These are phyloP conservation scores for Bujurquina vittata DNA, from an alignment of 2,113 vertebrate species.

Conservation along the genomic window DNA sequence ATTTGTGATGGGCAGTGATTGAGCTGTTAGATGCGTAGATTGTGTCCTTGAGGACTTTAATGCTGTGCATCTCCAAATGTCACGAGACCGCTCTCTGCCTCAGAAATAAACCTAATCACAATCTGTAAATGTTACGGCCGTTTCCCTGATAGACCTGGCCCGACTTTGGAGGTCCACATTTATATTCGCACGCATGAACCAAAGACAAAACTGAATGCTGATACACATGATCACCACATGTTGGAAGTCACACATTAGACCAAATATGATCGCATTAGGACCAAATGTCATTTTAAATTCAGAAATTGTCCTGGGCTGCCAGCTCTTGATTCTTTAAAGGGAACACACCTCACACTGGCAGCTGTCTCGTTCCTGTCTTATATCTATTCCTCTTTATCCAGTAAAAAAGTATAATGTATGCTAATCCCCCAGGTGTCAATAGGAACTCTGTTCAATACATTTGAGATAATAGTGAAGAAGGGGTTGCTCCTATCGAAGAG, in stretches of 20 bases:
- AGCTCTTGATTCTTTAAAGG: conserved; percentile 9
- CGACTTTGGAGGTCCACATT: conserved; percentile 65
- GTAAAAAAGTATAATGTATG: conserved; percentile 81
- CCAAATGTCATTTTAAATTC: conserved; percentile 5
- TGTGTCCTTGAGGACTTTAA: conserved; percentile 71
- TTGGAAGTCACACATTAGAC: conserved; percentile 15
- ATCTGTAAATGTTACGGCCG: conserved; percentile 83
- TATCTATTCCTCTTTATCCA: conserved; percentile 65
- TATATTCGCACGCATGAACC: conserved; percentile 80
- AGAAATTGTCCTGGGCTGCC: neutral
- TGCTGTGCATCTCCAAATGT: conserved; percentile 70
- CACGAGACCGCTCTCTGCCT: conserved; percentile 65
- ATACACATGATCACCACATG: conserved; percentile 30
- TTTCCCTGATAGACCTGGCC: conserved; percentile 69
- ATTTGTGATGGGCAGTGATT: conserved; percentile 74
- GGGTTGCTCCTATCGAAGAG: conserved; percentile 76
- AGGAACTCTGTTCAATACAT: conserved; percentile 79
- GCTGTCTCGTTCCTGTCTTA: conserved; percentile 43
- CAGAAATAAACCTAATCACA: conserved; percentile 78
- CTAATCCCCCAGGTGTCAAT: conserved; percentile 80
- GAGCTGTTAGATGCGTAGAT: conserved; percentile 72
- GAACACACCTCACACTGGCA: neutral
- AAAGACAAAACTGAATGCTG: conserved; percentile 72
- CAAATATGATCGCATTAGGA: neutral
- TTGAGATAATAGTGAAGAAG: conserved; percentile 82